Conservation (phyloP, 2,113 vertebrate species). For the Trinectes maculatus region DNA sequence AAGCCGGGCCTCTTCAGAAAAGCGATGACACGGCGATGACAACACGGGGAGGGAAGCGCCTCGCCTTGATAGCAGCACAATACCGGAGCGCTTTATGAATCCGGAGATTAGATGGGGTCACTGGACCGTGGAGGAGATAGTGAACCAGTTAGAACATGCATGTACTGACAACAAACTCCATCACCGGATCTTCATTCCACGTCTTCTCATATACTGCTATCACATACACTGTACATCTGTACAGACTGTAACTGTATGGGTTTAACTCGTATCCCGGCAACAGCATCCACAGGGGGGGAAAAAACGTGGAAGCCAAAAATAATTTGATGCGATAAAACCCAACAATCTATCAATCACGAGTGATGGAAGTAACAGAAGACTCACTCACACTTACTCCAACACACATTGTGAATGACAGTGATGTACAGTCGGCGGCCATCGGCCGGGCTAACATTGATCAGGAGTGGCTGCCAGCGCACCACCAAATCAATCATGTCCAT, state of each 20-base stretch:
- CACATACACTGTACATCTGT: too few relatives aligned
- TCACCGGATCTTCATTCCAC: too few relatives aligned
- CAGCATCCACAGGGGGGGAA: conserved; percentile 2
- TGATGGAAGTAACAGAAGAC: conserved; percentile 47
- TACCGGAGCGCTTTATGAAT: too few relatives aligned
- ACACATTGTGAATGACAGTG: conserved; percentile 58
- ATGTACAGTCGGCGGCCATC: conserved; percentile 57
- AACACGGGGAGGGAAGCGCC: too few relatives aligned
- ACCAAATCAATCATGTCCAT: conserved; percentile 73
- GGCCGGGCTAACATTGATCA: conserved; percentile 71
- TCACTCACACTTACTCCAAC: conserved; percentile 38
- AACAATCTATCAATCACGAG: conserved; percentile 35
- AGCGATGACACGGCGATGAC: too few relatives aligned
- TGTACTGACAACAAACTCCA: too few relatives aligned
- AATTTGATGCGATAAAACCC: conserved; percentile 21
- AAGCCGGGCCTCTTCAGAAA: too few relatives aligned
- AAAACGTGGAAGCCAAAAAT: conserved; percentile 10
- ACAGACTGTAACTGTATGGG: neutral
- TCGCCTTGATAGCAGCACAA: too few relatives aligned
- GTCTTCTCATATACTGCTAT: neutral
- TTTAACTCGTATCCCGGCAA: neutral
- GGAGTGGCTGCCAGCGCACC: conserved; percentile 58
- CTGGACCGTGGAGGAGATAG: too few relatives aligned
- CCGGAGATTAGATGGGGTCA: too few relatives aligned
- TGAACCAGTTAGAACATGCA: too few relatives aligned